Evolutionary conservation across 1,140 invertebrate genomes (phyloP), one percentile per base, ranked within the genome.

Genomic region (Zaprionus kolodkinae): DNA sequence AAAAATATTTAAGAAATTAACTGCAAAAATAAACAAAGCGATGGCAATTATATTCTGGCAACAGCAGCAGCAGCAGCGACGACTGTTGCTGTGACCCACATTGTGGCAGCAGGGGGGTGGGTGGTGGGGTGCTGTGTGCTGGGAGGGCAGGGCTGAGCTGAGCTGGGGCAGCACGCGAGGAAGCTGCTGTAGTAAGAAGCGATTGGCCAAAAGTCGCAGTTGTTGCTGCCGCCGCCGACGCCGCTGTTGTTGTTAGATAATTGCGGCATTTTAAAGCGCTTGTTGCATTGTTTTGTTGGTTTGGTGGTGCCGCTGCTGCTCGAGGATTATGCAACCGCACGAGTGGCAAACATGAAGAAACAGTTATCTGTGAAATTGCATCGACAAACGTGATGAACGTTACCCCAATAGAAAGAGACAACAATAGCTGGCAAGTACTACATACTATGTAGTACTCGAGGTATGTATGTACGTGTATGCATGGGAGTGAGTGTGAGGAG

Each of bases 291-390:
- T 88, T 80, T 72, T 69, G 36, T n/a, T 40, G 25, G 17, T 6
- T 21, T 40, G 25, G 17, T 6, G 48, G 6, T 17, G 40, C 21
- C 48, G 59, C 25, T 36, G 33, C 33, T 56, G 71, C 68, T 87
- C 62, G 45, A 68, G 83, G 76, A 80, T 87, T 87, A 88, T 87
- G 84, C 79, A 87, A 84, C 67, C 72, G 55, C 72, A 67, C 79
- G 35, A 78, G 65, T 87, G 76, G 79, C 83, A 85, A 86, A 87
- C 83, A 87, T 87, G 83, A 67, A 87, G 78, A 87, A 87, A 87
- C 84, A 87, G 84, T 87, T 87, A 87, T 87, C 84, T 87, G 80
- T 84, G 84, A 87, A 87, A 88, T 87, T 88, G 84, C 84, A 87
- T 87, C 84, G 84, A 88, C 84, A 87, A 87, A 87, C 84, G 84